Base-by-base conservation (phyloP, 2,797 vertebrate species). In the Poeciliopsis presidionis region DNA sequence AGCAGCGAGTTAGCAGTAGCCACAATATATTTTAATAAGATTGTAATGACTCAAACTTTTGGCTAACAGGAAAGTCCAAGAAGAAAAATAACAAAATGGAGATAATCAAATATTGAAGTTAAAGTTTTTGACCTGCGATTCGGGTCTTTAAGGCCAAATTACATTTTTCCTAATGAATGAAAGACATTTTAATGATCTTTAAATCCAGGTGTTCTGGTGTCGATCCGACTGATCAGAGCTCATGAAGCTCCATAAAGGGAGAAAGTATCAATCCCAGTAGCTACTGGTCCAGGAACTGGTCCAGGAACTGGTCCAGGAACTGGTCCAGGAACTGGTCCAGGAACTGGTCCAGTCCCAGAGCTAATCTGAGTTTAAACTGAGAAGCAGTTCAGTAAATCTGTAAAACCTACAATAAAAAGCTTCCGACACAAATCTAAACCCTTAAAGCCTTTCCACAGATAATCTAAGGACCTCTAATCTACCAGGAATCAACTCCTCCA, bases 371-470 rank as follows among this genome's bases (percentile, higher is more conserved):
- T 72, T 74, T 9, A 61, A 63, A 33, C 33, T 47, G 13, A 18
- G 11, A 72, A 43, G 18, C 16, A 5, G 59, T n/a, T 12, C 45
- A 46, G 30, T 7, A 39, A 51, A 18, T 70, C 67, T 70, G 41
- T 28, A 12, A 70, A 46, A 14, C 22, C 67, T 70, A 46, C 14
- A 25, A 45, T 41, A 72, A 16, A 25, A 7, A 30, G 28, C 41
- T 59, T 33, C 51, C 70, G n/a, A 75, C 22, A 46, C 12, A 69
- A 46, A 74, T 53, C 18, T 77, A 18, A 72, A 72, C 39, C 12
- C 18, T 0, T 20, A 59, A 83, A 77, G 1, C 63, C 20, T 20
- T 46, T 25, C 20, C 12, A 70, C 2, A 63, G 25, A 78, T 70
- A 3, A 8, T 51, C 28, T 4, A 67, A 36, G 13, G 30, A 43